Conservation (phyloP, 2,113 vertebrate species). For the Bombycilla garrulus region DNA sequence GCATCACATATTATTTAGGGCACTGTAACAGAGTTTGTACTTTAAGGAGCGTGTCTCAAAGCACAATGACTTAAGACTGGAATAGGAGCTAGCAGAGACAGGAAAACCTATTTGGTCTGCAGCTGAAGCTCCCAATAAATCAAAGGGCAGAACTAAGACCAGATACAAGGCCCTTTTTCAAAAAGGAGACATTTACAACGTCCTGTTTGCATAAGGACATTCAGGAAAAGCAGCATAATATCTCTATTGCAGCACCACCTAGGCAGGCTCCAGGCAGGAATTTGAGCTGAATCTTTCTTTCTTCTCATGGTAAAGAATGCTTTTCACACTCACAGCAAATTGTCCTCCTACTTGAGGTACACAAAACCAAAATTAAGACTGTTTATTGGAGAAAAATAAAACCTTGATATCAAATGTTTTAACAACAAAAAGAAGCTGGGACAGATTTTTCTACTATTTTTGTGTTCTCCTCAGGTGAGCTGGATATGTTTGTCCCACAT, state of each 20-base stretch:
- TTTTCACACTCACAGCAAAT: background rate
- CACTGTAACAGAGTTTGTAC: slow-evolving; percentile 53
- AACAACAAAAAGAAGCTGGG: background rate
- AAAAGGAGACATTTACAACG: slow-evolving; percentile 62
- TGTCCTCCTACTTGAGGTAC: background rate
- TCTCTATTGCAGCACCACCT: slow-evolving; percentile 59
- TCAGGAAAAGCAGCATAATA: slow-evolving; percentile 55
- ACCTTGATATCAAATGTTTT: background rate
- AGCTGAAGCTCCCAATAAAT: slow-evolving; percentile 72
- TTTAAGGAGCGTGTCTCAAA: slow-evolving; percentile 39
- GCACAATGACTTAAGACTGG: slow-evolving; percentile 40
- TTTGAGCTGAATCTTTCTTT: background rate
- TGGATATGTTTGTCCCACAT: background rate
- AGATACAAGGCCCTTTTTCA: slow-evolving; percentile 61
- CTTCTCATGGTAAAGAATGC: background rate
- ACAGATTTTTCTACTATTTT: background rate
- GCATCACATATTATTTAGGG: slow-evolving; percentile 53
- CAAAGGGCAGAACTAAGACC: slow-evolving; percentile 61
- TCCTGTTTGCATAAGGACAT: slow-evolving; percentile 72
- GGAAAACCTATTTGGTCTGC: slow-evolving; percentile 70
- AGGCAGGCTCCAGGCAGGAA: background rate
- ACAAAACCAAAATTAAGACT: background rate
- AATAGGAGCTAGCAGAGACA: slow-evolving; percentile 61
- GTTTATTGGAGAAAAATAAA: background rate
- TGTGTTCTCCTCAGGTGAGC: background rate